phyloP scores from a whole-genome alignment of 2,888 invertebrate genomes.

The Clostera curtula region DNA sequence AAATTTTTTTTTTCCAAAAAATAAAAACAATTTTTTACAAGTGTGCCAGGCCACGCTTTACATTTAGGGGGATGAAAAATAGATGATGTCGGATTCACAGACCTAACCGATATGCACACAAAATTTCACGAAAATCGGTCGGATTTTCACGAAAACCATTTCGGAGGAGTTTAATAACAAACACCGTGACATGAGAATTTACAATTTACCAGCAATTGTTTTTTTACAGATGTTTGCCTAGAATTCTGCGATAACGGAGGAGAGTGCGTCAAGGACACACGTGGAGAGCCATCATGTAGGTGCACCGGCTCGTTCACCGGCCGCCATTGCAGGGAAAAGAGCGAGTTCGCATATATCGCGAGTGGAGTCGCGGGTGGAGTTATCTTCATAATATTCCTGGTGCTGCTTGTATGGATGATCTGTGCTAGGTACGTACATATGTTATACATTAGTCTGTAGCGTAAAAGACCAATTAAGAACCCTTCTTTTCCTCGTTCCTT shows the following conservation, averaged over 20 bases:
- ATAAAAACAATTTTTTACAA: too few species aligned
- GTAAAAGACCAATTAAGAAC: background rate
- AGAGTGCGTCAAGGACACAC: constrained; percentile 86
- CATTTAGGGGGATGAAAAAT: too few species aligned
- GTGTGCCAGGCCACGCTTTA: too few species aligned
- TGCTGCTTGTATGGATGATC: constrained; percentile 97
- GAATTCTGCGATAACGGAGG: constrained; percentile 94
- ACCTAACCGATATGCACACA: too few species aligned
- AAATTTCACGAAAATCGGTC: too few species aligned
- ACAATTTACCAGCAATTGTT: too few species aligned
- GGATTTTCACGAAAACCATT: too few species aligned
- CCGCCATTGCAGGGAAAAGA: constrained; percentile 90
- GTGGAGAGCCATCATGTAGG: constrained; percentile 90
- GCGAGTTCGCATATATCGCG: constrained; percentile 96
- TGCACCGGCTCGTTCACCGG: constrained; percentile 95
- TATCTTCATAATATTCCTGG: constrained; percentile 92
- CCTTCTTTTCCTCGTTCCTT: background rate
- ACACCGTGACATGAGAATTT: background rate
- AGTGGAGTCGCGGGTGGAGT: constrained; percentile 96
- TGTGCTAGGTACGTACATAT: constrained; percentile 86
- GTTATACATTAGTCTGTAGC: too few species aligned
- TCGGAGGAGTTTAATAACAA: too few species aligned
- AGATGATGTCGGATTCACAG: too few species aligned
- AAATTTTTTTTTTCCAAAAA: too few species aligned
- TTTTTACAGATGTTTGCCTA: constrained; percentile 82